A percentile compares a stretch with the other conserved stretches of the same genome.
Conservation (phyloP, 2,113 vertebrate species). For the Eublepharis macularius region DNA sequence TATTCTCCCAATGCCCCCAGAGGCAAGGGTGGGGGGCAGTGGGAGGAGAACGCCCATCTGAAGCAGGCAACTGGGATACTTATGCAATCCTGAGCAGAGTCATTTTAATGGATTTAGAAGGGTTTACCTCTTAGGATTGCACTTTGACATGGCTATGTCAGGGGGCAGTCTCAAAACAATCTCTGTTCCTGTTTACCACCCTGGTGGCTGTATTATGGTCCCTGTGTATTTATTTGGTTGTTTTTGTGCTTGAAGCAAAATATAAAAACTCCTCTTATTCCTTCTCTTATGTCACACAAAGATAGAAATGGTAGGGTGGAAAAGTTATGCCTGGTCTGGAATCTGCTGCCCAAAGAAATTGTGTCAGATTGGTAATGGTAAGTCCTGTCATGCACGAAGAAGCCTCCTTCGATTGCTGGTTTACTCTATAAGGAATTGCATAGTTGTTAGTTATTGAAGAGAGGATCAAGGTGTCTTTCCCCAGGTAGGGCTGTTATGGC, state of each 20-base stretch:
- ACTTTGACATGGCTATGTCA: no score
- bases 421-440: background rate
- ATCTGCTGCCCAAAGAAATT: background rate
- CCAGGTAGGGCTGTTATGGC: background rate
- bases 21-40: no score
- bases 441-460: background rate
- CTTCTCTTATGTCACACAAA: background rate
- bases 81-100: no score
- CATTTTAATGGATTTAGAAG: no score
- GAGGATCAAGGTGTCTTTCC: conserved; percentile 18
- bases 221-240: background rate
- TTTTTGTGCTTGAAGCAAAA: background rate
- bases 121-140: no score
- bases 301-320: no score
- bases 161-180: no score
- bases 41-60: no score
- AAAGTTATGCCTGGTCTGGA: background rate
- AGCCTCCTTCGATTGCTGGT: background rate
- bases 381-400: background rate
- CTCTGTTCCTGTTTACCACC: background rate
- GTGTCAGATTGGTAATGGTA: background rate
- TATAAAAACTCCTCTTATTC: background rate
- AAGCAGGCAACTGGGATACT: no score
- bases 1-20: no score
- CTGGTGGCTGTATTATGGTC: background rate